A percentile compares a stretch with the other conserved stretches of the same genome.
These are phyloP conservation scores for Pinna nobilis DNA, from an alignment of 1,140 invertebrate species.

Conservation along the genomic window DNA sequence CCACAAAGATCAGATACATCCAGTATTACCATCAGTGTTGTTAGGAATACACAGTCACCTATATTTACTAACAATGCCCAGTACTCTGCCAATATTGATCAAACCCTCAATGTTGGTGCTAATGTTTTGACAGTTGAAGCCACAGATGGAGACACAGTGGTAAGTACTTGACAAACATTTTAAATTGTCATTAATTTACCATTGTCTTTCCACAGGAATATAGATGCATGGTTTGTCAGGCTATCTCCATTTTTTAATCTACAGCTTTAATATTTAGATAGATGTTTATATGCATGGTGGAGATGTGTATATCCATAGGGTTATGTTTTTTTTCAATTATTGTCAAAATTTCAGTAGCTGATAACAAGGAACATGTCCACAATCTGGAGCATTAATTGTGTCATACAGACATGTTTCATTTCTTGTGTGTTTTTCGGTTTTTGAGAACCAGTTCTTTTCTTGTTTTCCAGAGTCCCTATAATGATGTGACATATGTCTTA, in stretches of 20 bases:
- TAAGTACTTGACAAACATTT: background rate
- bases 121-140: slow-evolving; percentile 38
- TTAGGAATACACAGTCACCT: slow-evolving; percentile 50
- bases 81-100: slow-evolving; percentile 20
- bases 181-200: background rate
- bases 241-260: too few relatives aligned
- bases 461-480: slow-evolving; percentile 19
- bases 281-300: too few relatives aligned
- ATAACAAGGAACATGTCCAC: too few relatives aligned
- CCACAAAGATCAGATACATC: slow-evolving; percentile 91
- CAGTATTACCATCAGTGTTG: slow-evolving; percentile 81
- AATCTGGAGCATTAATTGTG: too few relatives aligned
- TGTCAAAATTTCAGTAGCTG: too few relatives aligned
- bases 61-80: slow-evolving; percentile 24
- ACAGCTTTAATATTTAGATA: too few relatives aligned
- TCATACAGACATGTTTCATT: background rate
- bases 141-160: slow-evolving; percentile 48
- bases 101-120: slow-evolving; percentile 28
- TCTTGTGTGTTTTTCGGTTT: background rate
- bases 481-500: slow-evolving; percentile 41
- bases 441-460: background rate
- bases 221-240: too few relatives aligned
- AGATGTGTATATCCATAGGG: too few relatives aligned
- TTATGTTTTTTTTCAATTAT: too few relatives aligned
- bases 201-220: too few relatives aligned